Base-by-base conservation (phyloP, 2,113 vertebrate species). In the Dicerorhinus sumatrensis region DNA sequence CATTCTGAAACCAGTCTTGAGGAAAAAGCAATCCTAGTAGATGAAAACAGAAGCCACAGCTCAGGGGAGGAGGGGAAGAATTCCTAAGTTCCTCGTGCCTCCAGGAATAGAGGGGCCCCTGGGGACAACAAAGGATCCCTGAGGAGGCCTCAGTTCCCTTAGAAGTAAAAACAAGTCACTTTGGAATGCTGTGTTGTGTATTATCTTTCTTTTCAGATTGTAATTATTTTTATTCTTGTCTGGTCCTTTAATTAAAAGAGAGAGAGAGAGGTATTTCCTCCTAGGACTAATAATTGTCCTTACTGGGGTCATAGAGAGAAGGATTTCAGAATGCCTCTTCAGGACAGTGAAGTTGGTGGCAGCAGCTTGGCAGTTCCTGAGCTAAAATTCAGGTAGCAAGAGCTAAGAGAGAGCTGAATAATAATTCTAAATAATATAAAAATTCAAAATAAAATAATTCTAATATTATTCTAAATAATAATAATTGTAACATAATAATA, bases 151-250 rank as follows among this genome's bases (percentile, higher is more conserved):
- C 46, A 2, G 12, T 54, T 95, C 51, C 58, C 31, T 95, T 63
- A 39, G 29, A 92, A 76, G 36, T n/a, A 72, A 31, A 42, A 58
- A 54, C 5, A 63, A 51, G 20, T 75, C 58, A 62, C 31, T 91
- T 80, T 70, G 84, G 16, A 89, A 92, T 63, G 18, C 7, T 77
- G 16, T 46, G 6, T 75, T 89, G 46, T 77, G 2, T 42, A 20
- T 89, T 70, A n/a, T 16, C 29, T 42, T 51, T 82, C 48, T 85
- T 80, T 95, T 73, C 25, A 60, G 42, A 65, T 70, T 80, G 21
- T 77, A 88, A 85, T 96, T 87, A 20, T 23, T 89, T 83, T 75
- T 80, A 33, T 81, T 95, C 29, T 79, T 80, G 5, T 42, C 90
- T 89, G 17, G 0, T 79, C 6, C 21, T 82, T 85, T 67, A 81